A percentile compares a stretch with the other conserved stretches of the same genome.
These are phyloP conservation scores for Pyrochroa serraticornis DNA, from an alignment of 2,888 invertebrate genomes.

Conservation along the genomic window DNA sequence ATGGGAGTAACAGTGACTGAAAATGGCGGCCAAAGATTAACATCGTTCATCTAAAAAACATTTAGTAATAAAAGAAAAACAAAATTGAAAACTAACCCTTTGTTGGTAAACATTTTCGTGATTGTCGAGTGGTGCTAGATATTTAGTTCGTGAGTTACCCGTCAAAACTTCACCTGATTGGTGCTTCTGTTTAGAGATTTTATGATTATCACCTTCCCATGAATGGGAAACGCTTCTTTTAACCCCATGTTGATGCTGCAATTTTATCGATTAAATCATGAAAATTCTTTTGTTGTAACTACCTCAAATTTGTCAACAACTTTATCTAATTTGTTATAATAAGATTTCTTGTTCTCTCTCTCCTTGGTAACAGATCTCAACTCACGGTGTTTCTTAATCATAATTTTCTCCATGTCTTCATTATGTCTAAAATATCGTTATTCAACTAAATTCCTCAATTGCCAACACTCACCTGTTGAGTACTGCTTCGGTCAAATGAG, in stretches of 20 bases:
- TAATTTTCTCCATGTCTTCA: slow-evolving; percentile 79
- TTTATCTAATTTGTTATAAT: slow-evolving; percentile 5
- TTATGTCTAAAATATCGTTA: slow-evolving; percentile 67
- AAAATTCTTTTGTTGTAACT: slow-evolving; percentile 12
- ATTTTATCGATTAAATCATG: neutral
- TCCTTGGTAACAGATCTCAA: slow-evolving; percentile 61
- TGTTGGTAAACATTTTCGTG: slow-evolving; percentile 38
- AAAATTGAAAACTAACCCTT: slow-evolving; percentile 37
- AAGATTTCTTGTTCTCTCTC: slow-evolving; percentile 48
- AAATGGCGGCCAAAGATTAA: slow-evolving; percentile 68
- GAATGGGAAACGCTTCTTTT: slow-evolving; percentile 69
- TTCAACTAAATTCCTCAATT: slow-evolving; percentile 1
- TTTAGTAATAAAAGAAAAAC: neutral
- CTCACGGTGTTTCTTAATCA: slow-evolving; percentile 74
- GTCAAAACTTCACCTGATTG: slow-evolving; percentile 35
- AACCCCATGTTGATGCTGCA: slow-evolving; percentile 59
- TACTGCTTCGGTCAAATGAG: slow-evolving; percentile 66
- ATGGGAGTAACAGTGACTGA: slow-evolving; percentile 60
- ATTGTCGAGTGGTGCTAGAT: neutral
- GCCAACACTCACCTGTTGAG: slow-evolving; percentile 58
- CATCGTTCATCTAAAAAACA: slow-evolving; percentile 51
- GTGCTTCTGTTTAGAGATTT: slow-evolving; percentile 63
- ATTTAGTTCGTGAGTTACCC: slow-evolving; percentile 22
- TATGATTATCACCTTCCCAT: slow-evolving; percentile 66
- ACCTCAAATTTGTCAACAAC: slow-evolving; percentile 41